phyloP scores from a whole-genome alignment of 2,888 invertebrate species.

The Megaustenia siamemsis region DNA sequence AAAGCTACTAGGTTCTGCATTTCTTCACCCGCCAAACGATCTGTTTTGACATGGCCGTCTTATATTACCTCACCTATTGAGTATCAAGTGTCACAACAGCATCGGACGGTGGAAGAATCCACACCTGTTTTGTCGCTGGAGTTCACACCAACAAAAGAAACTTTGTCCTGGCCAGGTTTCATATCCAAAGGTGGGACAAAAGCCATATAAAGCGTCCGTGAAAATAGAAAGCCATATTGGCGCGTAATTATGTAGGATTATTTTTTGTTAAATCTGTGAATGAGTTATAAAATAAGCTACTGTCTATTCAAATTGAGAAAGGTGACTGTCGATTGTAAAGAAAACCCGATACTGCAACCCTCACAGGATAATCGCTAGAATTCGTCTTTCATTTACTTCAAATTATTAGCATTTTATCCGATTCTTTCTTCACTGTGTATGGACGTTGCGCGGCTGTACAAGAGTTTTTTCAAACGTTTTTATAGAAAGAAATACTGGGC shows the following conservation, averaged over 20 bases:
- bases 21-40: too few relatives aligned
- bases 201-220: not conserved
- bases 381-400: slow-evolving; percentile 13
- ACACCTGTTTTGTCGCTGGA: slow-evolving; percentile 26
- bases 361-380: slow-evolving; percentile 1
- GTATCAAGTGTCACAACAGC: not conserved
- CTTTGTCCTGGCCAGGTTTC: not conserved
- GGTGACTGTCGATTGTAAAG: not conserved
- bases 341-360: not conserved
- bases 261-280: not conserved
- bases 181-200: not conserved
- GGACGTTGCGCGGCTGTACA: not conserved
- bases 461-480: slow-evolving; percentile 4
- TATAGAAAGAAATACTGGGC: not conserved
- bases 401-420: slow-evolving; percentile 30
- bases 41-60: not conserved
- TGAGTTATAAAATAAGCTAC: not conserved
- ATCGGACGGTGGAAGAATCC: not conserved
- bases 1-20: too few relatives aligned
- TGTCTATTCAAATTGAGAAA: not conserved
- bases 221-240: not conserved
- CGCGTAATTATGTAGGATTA: not conserved
- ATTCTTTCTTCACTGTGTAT: slow-evolving; percentile 24
- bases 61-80: not conserved
- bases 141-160: not conserved